phyloP scores from a whole-genome alignment of 2,888 invertebrate genomes.

The Aphidius colemani region DNA sequence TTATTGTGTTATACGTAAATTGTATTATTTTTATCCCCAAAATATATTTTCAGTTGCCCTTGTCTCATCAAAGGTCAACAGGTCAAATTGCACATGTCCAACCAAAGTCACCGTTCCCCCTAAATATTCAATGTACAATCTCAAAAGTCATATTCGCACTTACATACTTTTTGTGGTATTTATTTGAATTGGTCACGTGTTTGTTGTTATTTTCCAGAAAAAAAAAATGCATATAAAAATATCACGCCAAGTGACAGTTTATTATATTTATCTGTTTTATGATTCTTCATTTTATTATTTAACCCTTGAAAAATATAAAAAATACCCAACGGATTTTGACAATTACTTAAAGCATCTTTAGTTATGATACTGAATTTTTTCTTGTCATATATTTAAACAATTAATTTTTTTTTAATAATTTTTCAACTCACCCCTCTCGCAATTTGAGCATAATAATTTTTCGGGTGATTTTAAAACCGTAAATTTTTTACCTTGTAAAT shows the following conservation, averaged over 20 bases:
- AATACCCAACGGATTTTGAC: not conserved
- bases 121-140: not conserved
- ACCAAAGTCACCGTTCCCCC: slow-evolving; percentile 49
- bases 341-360: not conserved
- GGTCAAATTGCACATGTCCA: slow-evolving; percentile 60
- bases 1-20: slow-evolving; percentile 59
- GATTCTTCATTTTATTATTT: not conserved
- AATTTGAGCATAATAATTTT: slow-evolving; percentile 55
- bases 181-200: slow-evolving; percentile 9
- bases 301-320: not conserved
- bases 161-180: slow-evolving; percentile 16
- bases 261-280: not conserved
- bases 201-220: not conserved
- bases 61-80: slow-evolving; percentile 51
- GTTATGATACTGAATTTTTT: not conserved
- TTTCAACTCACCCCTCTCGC: slow-evolving; percentile 24
- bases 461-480: slow-evolving; percentile 61
- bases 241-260: not conserved
- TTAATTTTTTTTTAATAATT: not conserved
- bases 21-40: slow-evolving; percentile 61
- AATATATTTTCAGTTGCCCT: slow-evolving; percentile 49
- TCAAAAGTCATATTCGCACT: slow-evolving; percentile 35
- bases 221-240: not conserved
- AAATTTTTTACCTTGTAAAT: slow-evolving; percentile 53
- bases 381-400: not conserved